A percentile compares a stretch with the other conserved stretches of the same genome.
These are phyloP conservation scores for Lithophane socia DNA, from an alignment of 2,888 invertebrate species.

Conservation along the genomic window DNA sequence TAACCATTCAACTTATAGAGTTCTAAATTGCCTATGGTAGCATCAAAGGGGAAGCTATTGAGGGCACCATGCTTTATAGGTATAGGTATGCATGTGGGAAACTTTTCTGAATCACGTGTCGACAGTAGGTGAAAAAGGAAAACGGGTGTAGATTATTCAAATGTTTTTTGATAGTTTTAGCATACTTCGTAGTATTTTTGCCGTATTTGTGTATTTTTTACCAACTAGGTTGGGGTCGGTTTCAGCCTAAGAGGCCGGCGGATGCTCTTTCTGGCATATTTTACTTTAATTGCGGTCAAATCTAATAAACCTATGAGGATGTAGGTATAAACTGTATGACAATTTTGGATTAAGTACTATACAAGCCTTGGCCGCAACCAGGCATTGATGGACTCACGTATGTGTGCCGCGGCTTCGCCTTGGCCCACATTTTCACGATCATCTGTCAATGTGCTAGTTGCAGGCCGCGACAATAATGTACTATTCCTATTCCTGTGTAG, in stretches of 20 bases:
- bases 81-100: conserved; percentile 27
- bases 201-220: not conserved
- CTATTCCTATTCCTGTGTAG: too few species aligned
- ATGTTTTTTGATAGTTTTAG: not conserved
- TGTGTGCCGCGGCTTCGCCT: too few species aligned
- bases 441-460: too few species aligned
- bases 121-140: conserved; percentile 8
- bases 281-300: not conserved
- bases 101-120: conserved; percentile 27
- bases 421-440: too few species aligned
- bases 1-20: fast-evolving
- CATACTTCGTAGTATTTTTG: not conserved
- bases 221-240: not conserved
- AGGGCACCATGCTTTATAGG: not conserved
- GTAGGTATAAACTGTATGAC: not conserved
- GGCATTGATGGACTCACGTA: too few species aligned
- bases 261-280: not conserved
- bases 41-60: conserved; percentile 7
- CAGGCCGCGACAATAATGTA: too few species aligned
- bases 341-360: not conserved
- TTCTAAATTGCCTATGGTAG: not conserved
- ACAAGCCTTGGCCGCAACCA: too few species aligned
- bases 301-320: not conserved
- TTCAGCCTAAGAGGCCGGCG: too few species aligned
- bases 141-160: conserved; percentile 21